Conservation (phyloP, 2,888 invertebrate genomes). For the Conchocele bisecta region DNA sequence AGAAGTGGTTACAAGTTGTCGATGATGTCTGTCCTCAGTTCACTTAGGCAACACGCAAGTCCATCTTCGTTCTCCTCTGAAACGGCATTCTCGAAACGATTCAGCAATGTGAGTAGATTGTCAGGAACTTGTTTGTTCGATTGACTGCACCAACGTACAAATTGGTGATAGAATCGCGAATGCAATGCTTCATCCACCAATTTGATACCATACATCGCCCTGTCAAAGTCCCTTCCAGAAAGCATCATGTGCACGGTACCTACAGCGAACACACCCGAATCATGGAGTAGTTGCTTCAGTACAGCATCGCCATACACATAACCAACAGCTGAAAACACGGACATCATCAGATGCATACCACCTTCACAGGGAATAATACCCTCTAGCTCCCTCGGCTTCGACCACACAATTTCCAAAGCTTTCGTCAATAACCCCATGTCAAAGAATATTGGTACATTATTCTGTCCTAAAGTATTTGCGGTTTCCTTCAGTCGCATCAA, state of each 20-base stretch:
- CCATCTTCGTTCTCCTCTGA: too few relatives aligned
- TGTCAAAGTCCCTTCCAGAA: slow-evolving; percentile 34
- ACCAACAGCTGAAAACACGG: slow-evolving; percentile 14
- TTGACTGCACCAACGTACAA: too few relatives aligned
- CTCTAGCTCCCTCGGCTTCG: slow-evolving; percentile 9
- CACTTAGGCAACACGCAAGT: too few relatives aligned
- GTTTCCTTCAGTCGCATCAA: slow-evolving; percentile 18
- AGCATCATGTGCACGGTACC: slow-evolving; percentile 26
- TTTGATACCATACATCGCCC: slow-evolving; percentile 17
- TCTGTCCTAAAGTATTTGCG: slow-evolving; percentile 25
- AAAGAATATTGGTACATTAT: slow-evolving; percentile 12
- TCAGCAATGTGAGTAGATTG: too few relatives aligned
- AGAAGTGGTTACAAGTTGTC: too few relatives aligned
- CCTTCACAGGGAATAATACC: slow-evolving; percentile 27
- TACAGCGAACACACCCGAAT: slow-evolving; percentile 28
- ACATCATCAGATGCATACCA: slow-evolving; percentile 39
- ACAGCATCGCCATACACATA: slow-evolving; percentile 25
- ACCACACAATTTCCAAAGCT: slow-evolving; percentile 32
- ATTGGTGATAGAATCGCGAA: too few relatives aligned
- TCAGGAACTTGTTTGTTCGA: too few relatives aligned
- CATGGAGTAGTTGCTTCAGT: slow-evolving; percentile 11
- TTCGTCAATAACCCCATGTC: slow-evolving; percentile 30
- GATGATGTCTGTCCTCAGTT: too few relatives aligned
- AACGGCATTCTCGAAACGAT: too few relatives aligned
- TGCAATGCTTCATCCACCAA: slow-evolving; percentile 30